These are phyloP conservation scores for Priocnemis perturbator DNA, from an alignment of 2,888 invertebrate species.

Conservation along the genomic window DNA sequence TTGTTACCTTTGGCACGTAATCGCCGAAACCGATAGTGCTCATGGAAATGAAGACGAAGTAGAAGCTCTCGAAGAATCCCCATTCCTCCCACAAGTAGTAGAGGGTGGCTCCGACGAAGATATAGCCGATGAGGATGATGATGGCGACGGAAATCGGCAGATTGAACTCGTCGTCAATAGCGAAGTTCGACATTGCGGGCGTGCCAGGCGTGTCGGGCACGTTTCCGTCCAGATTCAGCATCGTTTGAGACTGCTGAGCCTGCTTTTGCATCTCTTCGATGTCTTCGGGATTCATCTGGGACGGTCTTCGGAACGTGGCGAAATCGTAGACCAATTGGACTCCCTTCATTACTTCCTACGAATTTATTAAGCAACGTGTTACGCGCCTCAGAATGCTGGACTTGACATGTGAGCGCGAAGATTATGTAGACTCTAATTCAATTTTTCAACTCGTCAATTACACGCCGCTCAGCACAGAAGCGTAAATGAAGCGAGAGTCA, in stretches of 20 bases:
- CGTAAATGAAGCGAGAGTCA: too few relatives aligned
- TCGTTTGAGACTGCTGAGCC: constrained; percentile 60
- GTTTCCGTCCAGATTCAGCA: constrained; percentile 71
- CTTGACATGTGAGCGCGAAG: too few relatives aligned
- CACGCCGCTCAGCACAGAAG: too few relatives aligned
- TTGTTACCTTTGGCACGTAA: constrained; percentile 84
- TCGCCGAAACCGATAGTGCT: constrained; percentile 98
- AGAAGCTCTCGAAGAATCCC: constrained; percentile 95
- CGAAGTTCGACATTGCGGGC: constrained; percentile 86
- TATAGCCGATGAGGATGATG: constrained; percentile 88
- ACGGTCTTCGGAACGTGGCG: constrained; percentile 85
- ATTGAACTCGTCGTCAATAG: constrained; percentile 95
- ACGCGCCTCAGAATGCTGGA: too few relatives aligned
- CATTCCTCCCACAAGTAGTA: constrained; percentile 89
- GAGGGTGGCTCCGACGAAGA: constrained; percentile 89
- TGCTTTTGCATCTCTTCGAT: constrained; percentile 75
- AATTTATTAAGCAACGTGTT: too few relatives aligned
- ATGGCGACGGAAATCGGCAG: constrained; percentile 94
- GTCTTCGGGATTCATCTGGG: constrained; percentile 80
- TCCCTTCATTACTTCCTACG: constrained; percentile 88
- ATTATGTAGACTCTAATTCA: too few relatives aligned
- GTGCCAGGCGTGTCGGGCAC: constrained; percentile 82
- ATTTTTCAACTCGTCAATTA: too few relatives aligned
- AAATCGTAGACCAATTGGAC: constrained; percentile 88
- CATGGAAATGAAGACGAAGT: constrained; percentile 98